A percentile compares a stretch with the other conserved stretches of the same genome.
These are phyloP conservation scores for Hirundo rustica DNA, from an alignment of 2,797 vertebrate genomes.

Conservation along the genomic window DNA sequence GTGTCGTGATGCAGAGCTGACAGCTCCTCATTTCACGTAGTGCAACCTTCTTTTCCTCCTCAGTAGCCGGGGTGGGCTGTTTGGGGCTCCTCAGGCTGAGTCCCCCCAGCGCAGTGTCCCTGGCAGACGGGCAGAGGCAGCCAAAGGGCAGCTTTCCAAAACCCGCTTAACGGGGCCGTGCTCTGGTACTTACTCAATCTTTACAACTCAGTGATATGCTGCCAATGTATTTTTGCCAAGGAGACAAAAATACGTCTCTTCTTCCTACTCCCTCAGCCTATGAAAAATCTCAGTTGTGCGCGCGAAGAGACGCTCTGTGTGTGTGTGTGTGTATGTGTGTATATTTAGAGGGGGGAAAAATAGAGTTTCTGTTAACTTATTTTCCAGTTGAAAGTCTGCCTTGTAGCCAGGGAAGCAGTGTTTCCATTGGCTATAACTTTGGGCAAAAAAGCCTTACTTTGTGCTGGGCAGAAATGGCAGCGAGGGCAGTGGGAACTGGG, in stretches of 20 bases:
- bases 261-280: conserved; percentile 21
- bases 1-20: neutral
- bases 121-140: neutral
- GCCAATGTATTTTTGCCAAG: conserved; percentile 50
- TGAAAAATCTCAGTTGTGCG: neutral
- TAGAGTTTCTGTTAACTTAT: conserved; percentile 23
- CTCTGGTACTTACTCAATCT: conserved; percentile 34
- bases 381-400: conserved; percentile 19
- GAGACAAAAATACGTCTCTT: conserved; percentile 41
- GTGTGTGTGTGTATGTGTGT: neutral
- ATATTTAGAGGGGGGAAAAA: neutral
- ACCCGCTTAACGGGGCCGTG: neutral
- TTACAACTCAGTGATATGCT: conserved; percentile 48
- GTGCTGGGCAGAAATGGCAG: neutral
- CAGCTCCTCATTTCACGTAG: neutral
- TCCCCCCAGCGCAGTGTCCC: neutral
- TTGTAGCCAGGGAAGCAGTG: neutral
- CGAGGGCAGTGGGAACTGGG: neutral
- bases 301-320: neutral
- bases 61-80: neutral
- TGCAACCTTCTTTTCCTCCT: neutral
- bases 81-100: neutral
- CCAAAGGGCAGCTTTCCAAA: conserved; percentile 18
- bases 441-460: neutral
- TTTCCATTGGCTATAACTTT: neutral